Evolutionary conservation across 2,888 invertebrate species (phyloP), one percentile per base, ranked within the genome.

Genomic region (Oligia strigilis): DNA sequence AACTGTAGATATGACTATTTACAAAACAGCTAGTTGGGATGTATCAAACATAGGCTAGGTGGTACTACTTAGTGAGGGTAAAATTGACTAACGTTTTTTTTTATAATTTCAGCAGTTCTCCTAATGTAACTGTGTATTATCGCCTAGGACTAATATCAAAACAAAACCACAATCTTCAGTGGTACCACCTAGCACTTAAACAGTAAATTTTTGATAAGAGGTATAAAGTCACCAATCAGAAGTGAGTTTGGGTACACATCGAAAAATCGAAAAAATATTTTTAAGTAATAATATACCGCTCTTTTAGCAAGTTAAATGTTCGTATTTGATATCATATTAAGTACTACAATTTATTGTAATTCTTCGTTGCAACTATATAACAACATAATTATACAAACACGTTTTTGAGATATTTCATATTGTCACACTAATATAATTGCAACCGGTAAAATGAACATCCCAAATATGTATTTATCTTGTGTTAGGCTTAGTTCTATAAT

Each of bases 1-100:
- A 72, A 36, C 60, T 85, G 89, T 87, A 82, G 62, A n/a, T 78
- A 46, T 80, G 66, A 49, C 60, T 85, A 88, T 88, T 82, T 87
- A 84, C 86, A 84, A 75, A 72, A 84, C 52, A n/a, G 60, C 67
- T 74, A 77, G 58, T 79, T 80, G 72, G 62, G 83, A 84, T 74
- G 67, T 72, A 75, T 77, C 40, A 78, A 80, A 81, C 49, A 73
- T n/a, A 82, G 88, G 75, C 81, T 75, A 83, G 83, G 76, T 86
- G 79, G 77, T 60, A 43, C 72, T 64, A 69, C 60, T 67, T 71
- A 62, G 36, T 40, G 66, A 71, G 40, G 40, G 40, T 62, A 36
- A 70, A 74, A 74, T 72, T 78, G 23, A 69, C 62, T 29, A 75
- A 29, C 17, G n/a, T 67, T 74, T 71, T 65, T 67, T 74, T 71